Conservation (phyloP, 2,888 invertebrate species). For the Apotomis capreana region DNA sequence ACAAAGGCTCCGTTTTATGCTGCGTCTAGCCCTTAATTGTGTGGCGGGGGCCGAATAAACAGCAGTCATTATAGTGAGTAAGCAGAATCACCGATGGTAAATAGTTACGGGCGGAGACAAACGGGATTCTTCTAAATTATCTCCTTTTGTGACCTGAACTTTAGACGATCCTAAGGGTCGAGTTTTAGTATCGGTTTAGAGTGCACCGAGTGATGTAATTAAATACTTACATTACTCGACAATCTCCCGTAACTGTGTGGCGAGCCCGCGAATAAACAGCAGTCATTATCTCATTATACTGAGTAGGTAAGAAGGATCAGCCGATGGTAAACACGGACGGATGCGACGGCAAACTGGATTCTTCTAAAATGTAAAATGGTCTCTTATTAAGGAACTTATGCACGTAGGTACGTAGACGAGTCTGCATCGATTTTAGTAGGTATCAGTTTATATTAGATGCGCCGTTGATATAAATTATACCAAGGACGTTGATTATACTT, state of each 20-base stretch:
- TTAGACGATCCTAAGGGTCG: no score
- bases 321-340: conserved; percentile 8
- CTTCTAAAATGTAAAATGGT: conserved; percentile 6
- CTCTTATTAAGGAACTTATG: no score
- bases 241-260: conserved; percentile 52
- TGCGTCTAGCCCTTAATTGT: conserved; percentile 55
- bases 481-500: no score
- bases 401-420: no score
- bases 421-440: no score
- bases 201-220: no score
- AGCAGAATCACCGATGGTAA: conserved; percentile 1
- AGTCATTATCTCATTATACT: conserved; percentile 36
- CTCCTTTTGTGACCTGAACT: no score
- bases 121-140: conserved; percentile 15
- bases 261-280: conserved; percentile 51
- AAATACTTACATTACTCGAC: no score
- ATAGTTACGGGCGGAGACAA: conserved; percentile 4
- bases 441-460: no score
- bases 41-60: conserved; percentile 52
- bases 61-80: conserved; percentile 43
- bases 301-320: conserved; percentile 37
- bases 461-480: no score
- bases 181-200: no score
- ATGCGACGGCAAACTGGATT: conserved; percentile 12
- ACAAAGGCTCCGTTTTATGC: conserved; percentile 52